Base-by-base conservation (phyloP, 2,797 vertebrate species). In the Thunnus albacares region DNA sequence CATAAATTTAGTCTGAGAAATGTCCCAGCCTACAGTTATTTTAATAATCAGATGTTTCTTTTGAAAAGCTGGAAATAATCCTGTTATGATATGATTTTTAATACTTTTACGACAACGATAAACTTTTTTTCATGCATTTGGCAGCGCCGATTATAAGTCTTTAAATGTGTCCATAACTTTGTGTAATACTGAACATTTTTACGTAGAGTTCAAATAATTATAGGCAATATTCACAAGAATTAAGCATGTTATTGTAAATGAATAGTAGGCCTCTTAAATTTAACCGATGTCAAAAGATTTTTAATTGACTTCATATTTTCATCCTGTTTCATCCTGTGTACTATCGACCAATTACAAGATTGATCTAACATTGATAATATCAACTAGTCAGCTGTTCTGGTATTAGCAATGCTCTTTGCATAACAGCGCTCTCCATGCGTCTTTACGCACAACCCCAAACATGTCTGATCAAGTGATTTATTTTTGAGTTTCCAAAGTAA, bases 71-170 rank as follows among this genome's bases (percentile, higher is more conserved):
- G 58, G 59, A 58, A 60, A 65, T n/a, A 38, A 18, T 33, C 41
- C 10, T 35, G 12, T 5, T 45, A 49, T 65, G 47, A 78, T 84
- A 66, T 81, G 59, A 71, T 89, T 88, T 86, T 62, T 56, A 72
- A 82, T 88, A 77, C 56, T 80, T 93, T 92, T 80, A 89, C 70
- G 61, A 71, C 62, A 69, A 79, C 71, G 78, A 83, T 87, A 87
- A 93, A 90, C 73, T 43, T 43, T 56, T 85, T 67, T 86, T 77
- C 79, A 73, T 74, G 72, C 72, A 75, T 90, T 84, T 92, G 85
- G 80, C 87, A 86, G 38, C 13, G n/a, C 8, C 33, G 12, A 68
- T 90, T 90, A 86, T 78, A 53, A 60, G 82, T 77, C 80, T 84
- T 87, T 88, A 87, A 89, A 87, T 71, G 18, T 71, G 63, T 79